Conservation (phyloP, 2,888 invertebrate genomes). For the Epirrhoe tristata region DNA sequence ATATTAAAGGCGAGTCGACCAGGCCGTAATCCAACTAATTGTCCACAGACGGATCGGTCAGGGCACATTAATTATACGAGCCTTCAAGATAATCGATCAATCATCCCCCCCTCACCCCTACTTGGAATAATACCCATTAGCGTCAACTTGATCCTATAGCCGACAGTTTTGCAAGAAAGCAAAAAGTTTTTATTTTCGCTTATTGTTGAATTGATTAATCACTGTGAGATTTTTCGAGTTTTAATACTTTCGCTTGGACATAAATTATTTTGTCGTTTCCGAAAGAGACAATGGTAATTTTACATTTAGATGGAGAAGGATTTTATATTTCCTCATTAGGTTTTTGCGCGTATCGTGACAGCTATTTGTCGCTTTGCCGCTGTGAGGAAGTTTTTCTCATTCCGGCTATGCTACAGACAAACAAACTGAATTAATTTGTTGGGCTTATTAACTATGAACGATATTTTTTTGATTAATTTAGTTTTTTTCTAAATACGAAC, state of each 20-base stretch:
- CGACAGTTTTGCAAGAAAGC: slow-evolving; percentile 33
- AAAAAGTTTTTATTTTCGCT: slow-evolving; percentile 41
- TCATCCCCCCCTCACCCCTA: slow-evolving; percentile 53
- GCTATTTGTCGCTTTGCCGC: slow-evolving; percentile 10
- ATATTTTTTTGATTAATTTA: not conserved
- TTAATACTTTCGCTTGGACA: slow-evolving; percentile 20
- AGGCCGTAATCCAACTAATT: slow-evolving; percentile 56
- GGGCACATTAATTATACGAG: slow-evolving; percentile 72
- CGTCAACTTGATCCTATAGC: slow-evolving; percentile 64
- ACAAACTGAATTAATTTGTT: not conserved
- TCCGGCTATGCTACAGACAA: not conserved
- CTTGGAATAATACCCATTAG: slow-evolving; percentile 63
- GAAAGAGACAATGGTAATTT: slow-evolving; percentile 26
- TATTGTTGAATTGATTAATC: slow-evolving; percentile 41
- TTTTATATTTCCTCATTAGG: slow-evolving; percentile 23
- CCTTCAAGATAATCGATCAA: slow-evolving; percentile 67
- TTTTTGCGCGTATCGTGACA: slow-evolving; percentile 5
- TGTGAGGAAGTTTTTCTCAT: not conserved
- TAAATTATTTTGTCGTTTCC: slow-evolving; percentile 29
- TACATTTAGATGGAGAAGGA: slow-evolving; percentile 25
- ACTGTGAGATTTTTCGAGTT: slow-evolving; percentile 18
- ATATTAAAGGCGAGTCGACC: slow-evolving; percentile 43
- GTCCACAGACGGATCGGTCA: slow-evolving; percentile 59
- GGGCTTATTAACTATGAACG: not conserved
- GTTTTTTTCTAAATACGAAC: no score